Percentiles rank a stretch among this genome's conserved stretches.
Conservation (phyloP, 2,113 vertebrate species). For the human region DNA sequence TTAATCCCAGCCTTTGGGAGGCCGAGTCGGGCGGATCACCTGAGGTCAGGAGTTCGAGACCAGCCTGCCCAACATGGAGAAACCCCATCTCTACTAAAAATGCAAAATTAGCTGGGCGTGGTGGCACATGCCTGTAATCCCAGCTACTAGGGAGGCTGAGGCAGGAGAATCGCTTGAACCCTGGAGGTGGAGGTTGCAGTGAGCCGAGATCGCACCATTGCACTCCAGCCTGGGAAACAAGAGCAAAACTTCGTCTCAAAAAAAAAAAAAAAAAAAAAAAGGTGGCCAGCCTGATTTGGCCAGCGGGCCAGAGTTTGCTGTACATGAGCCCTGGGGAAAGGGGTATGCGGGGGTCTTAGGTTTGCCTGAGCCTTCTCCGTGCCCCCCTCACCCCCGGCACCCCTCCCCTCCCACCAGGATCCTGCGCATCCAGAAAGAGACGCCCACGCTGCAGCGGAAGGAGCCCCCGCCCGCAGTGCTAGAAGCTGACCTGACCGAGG, state of each 20-base stretch:
- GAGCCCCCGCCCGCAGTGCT: constrained; percentile 93
- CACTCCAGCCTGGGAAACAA: no score
- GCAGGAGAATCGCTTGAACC: no score
- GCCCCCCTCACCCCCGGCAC: not conserved
- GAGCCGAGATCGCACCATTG: accelerated
- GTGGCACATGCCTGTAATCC: no score
- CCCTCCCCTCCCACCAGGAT: constrained; percentile 81
- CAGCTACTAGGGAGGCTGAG: no score
- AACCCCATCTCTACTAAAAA: no score
- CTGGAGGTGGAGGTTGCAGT: no score
- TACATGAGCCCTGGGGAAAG: not conserved
- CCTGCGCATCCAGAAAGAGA: constrained; percentile 93
- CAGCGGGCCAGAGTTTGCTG: not conserved
- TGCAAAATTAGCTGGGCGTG: no score
- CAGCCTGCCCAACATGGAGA: no score
- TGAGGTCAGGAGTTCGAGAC: no score
- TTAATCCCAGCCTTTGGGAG: no score
- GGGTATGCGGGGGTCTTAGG: not conserved
- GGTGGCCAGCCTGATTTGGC: not conserved
- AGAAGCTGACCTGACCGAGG: constrained; percentile 94
- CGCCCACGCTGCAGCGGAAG: constrained; percentile 92
- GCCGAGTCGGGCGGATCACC: no score
- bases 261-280: not conserved
- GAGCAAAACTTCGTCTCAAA: not conserved
- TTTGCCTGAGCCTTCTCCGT: not conserved